phyloP scores from a whole-genome alignment of 2,888 invertebrate species.

The Leucophenga maculata region DNA sequence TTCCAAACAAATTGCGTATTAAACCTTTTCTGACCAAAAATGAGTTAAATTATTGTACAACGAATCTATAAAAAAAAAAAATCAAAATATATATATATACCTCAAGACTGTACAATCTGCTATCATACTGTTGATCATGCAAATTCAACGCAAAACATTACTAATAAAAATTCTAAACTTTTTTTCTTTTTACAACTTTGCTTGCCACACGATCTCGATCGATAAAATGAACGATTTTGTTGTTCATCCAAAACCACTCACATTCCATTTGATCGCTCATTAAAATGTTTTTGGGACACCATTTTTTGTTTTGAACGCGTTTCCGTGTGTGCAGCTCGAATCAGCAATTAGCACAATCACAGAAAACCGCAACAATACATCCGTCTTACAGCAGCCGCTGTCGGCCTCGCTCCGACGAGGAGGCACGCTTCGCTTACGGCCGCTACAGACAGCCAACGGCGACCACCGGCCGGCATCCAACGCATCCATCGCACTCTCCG shows the following conservation, averaged over 20 bases:
- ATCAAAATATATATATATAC: no score
- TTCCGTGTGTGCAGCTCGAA: slow-evolving; percentile 66
- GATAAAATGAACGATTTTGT: not conserved
- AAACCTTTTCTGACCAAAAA: no score
- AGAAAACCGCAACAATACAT: slow-evolving; percentile 74
- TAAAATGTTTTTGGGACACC: not conserved
- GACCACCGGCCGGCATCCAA: slow-evolving; percentile 72
- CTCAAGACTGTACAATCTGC: slow-evolving; percentile 24
- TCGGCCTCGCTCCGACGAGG: slow-evolving; percentile 79
- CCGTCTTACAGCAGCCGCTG: slow-evolving; percentile 75
- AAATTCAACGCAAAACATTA: not conserved
- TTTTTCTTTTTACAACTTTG: slow-evolving; percentile 30
- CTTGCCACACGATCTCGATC: not conserved
- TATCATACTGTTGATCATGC: not conserved
- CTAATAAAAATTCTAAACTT: slow-evolving; percentile 33
- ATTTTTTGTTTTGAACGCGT: slow-evolving; percentile 25
- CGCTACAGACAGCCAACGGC: slow-evolving; percentile 72
- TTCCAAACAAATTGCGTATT: no score
- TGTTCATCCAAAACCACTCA: not conserved
- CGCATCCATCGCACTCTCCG: slow-evolving; percentile 75
- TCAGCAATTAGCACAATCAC: slow-evolving; percentile 73
- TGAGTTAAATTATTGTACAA: no score
- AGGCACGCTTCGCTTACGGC: slow-evolving; percentile 84
- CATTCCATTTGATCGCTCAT: not conserved
- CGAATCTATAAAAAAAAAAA: no score